These are phyloP conservation scores for Scomber japonicus DNA, from an alignment of 2,113 vertebrate genomes.

Conservation along the genomic window DNA sequence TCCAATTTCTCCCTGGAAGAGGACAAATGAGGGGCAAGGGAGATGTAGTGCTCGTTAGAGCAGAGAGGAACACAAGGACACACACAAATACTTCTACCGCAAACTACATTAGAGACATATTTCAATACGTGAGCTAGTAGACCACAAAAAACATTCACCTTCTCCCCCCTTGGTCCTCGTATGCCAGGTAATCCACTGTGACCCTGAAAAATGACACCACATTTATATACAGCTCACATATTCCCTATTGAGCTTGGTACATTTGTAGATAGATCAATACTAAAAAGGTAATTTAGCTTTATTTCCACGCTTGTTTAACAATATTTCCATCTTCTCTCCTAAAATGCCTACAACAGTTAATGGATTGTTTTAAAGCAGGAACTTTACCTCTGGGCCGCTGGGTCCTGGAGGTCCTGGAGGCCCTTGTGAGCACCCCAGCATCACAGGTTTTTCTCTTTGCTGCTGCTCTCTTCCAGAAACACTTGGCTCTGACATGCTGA, in stretches of 20 bases:
- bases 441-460: conserved; percentile 39
- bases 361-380: neutral
- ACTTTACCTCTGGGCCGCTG: conserved; percentile 88
- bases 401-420: conserved; percentile 81
- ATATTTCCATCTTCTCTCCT: conserved; percentile 6
- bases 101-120: conserved; percentile 48
- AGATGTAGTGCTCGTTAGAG: conserved; percentile 47
- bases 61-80: conserved; percentile 53
- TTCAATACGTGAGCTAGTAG: conserved; percentile 8
- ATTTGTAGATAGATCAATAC: conserved; percentile 47
- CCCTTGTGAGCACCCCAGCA: conserved; percentile 77
- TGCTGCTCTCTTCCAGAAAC: conserved; percentile 24
- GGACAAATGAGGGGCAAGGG: conserved; percentile 60
- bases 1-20: conserved; percentile 92
- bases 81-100: conserved; percentile 10
- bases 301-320: conserved; percentile 23
- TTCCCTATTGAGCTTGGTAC: neutral
- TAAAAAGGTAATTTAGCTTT: conserved; percentile 22
- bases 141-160: conserved; percentile 79
- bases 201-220: conserved; percentile 82
- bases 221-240: conserved; percentile 41
- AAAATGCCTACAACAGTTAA: conserved; percentile 6
- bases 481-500: conserved; percentile 31
- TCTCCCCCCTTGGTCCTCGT: conserved; percentile 92
- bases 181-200: conserved; percentile 89